Base-by-base conservation (phyloP, 1,140 invertebrate genomes). In the Sarcophaga peregrina region DNA sequence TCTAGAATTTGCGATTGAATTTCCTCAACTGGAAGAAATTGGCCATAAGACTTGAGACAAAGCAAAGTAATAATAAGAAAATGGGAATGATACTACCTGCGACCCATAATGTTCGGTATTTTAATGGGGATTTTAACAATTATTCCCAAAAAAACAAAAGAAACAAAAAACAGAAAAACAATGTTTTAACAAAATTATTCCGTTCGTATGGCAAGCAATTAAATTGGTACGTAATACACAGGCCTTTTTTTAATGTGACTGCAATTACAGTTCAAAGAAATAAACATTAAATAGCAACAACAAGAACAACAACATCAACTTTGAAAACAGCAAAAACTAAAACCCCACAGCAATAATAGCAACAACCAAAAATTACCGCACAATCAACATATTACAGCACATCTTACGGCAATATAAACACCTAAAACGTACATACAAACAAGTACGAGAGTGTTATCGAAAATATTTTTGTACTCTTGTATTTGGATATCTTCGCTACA, bases 341-440 rank as follows among this genome's bases (percentile, higher is more conserved):
- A 74, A 81, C 45, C 80, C 52, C 72, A 78, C 82, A 47, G 58
- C 62, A 37, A 37, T 37, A 37, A 37, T 37, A 15, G 54, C 54
- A 11, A 58, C 54, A 58, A 58, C 62, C 20, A 37, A 72, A 84
- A 84, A 89, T 89, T 89, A 89, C 88, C 86, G 88, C 88, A 89
- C 88, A 89, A 88, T 89, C 87, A 87, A 87, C 87, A 85, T 89
- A 89, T 89, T 89, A 89, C 88, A 83, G 87, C 81, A 83, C 46
- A 82, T n/a, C 75, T 37, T 68, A 25, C 58, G 46, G 17, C 11
- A 58, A 80, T 15, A 25, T 8, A 25, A 20, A 20, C 68, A 15
- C n/a, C 20, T 45, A 82, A 84, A 68, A 80, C 62, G 4, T 37
- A 37, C 25, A 37, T 2, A 37, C 25, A 37, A 37, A 37, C 25